Percentiles rank a stretch among this genome's conserved stretches.
Evolutionary conservation across 2,113 vertebrate genomes (phyloP).

Genomic region (Hypomesus transpacificus): DNA sequence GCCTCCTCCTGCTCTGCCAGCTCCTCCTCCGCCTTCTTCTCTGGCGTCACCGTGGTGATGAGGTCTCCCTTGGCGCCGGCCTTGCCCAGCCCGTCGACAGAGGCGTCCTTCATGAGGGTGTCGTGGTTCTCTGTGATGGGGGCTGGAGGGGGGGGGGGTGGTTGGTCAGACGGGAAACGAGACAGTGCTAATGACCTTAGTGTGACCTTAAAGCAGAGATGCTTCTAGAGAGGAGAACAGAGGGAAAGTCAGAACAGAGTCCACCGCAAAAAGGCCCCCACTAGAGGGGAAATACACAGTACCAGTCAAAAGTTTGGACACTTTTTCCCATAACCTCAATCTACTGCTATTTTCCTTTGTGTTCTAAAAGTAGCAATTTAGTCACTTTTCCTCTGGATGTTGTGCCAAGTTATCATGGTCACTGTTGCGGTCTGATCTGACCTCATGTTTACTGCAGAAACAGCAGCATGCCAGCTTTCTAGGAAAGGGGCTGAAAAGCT

Average conservation of each 20-base stretch:
- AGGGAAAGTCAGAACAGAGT: too few species aligned
- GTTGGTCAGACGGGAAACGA: too few species aligned
- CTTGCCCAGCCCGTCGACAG: constrained; percentile 78
- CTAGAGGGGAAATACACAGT: too few species aligned
- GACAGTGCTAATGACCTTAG: too few species aligned
- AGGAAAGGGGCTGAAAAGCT: too few species aligned
- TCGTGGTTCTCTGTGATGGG: constrained; percentile 92
- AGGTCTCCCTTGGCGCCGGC: constrained; percentile 85
- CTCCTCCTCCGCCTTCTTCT: constrained; percentile 90
- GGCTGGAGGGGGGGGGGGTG: constrained; percentile 66
- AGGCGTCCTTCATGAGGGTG: constrained; percentile 88
- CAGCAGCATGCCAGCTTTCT: too few species aligned
- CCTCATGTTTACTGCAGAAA: neutral
- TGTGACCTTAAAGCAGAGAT: too few species aligned
- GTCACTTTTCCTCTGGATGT: neutral
- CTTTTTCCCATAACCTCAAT: too few species aligned
- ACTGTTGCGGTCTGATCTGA: neutral
- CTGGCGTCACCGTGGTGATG: constrained; percentile 88
- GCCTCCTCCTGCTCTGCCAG: constrained; percentile 73
- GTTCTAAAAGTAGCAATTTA: neutral
- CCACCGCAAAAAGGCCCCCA: too few species aligned
- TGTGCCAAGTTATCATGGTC: neutral
- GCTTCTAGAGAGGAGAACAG: too few species aligned
- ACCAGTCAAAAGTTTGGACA: too few species aligned
- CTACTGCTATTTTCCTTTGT: neutral